Base-by-base conservation (phyloP, 2,797 vertebrate genomes). In the Gobionotothen gibberifrons region DNA sequence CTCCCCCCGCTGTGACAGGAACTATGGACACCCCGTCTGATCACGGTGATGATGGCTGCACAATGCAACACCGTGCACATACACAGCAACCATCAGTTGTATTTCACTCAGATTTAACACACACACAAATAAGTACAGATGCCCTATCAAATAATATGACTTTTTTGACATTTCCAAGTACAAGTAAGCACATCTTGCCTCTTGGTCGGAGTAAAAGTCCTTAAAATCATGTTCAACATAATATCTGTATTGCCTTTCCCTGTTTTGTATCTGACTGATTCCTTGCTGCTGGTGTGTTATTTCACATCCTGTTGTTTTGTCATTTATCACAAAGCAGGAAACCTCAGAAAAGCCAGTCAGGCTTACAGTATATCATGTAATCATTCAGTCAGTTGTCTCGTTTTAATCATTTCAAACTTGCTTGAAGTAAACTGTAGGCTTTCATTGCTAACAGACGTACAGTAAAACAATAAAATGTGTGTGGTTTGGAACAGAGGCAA, bases 1-100 rank as follows among this genome's bases (percentile, higher is more conserved):
- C 78, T 84, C 92, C 74, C 97, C 97, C 0, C 97, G 95, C 82
- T 98, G 97, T 26, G 92, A 98, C 91, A 92, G 96, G 84, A 96
- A 98, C 84, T 88, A 95, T 12, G 96, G 97, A 53, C 69, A 96
- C 69, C 96, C 96, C 0, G 66, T 97, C 69, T 98, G 92, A 91
- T 70, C 62, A 36, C 3, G 39, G 57, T 11, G 59, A 51, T 9
- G 11, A 54, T 36, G 8, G 79, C 13, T 17, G 16, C 29, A 14
- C 13, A 26, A 64, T 39, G 11, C 21, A 21, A 19, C 9, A 1
- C 13, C 11, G 4, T 14, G 9, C 49, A 60, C 0, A 5, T 44
- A 17, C 54, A 57, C 42, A 2, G 17, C 16, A 9, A 52, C 3
- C 12, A 32, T 9, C 3, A 56, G 68, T 9, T 26, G 26, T 26